Conservation (phyloP, 1,140 invertebrate genomes). For the Caerostris extrusa region DNA sequence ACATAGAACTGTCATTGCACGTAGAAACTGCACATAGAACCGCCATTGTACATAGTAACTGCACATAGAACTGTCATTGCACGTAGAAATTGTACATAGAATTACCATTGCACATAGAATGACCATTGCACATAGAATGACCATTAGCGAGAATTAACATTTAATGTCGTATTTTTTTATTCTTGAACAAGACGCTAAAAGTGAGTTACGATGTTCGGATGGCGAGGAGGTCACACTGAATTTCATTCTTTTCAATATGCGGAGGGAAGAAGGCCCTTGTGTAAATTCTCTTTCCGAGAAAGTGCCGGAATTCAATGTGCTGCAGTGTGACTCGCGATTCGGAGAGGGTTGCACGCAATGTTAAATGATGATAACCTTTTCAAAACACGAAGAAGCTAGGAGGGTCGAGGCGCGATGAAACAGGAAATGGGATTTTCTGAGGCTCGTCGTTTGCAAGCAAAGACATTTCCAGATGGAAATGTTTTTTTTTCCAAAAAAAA, state of each 20-base stretch:
- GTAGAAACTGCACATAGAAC: too few relatives aligned
- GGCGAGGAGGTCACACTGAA: neutral
- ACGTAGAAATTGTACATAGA: too few relatives aligned
- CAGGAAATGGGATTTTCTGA: slow-evolving; percentile 21
- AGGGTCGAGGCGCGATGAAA: neutral
- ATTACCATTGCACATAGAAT: too few relatives aligned
- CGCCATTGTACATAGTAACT: too few relatives aligned
- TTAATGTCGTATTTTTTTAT: slow-evolving; percentile 34
- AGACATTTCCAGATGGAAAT: slow-evolving; percentile 27
- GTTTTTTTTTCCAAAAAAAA: neutral
- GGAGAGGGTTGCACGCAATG: neutral
- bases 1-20: too few relatives aligned
- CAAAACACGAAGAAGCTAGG: slow-evolving; percentile 27
- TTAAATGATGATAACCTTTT: slow-evolving; percentile 51
- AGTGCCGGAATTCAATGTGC: neutral
- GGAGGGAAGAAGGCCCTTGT: neutral
- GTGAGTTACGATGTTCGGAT: neutral
- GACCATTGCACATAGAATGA: neutral
- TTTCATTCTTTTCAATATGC: slow-evolving; percentile 33
- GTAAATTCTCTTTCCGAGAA: neutral
- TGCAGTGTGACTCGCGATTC: neutral
- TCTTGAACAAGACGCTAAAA: slow-evolving; percentile 14
- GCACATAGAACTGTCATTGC: too few relatives aligned
- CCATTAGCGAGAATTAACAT: slow-evolving; percentile 59
- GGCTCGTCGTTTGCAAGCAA: neutral